Conservation (phyloP, 2,113 vertebrate genomes). For the Upupa epops region DNA sequence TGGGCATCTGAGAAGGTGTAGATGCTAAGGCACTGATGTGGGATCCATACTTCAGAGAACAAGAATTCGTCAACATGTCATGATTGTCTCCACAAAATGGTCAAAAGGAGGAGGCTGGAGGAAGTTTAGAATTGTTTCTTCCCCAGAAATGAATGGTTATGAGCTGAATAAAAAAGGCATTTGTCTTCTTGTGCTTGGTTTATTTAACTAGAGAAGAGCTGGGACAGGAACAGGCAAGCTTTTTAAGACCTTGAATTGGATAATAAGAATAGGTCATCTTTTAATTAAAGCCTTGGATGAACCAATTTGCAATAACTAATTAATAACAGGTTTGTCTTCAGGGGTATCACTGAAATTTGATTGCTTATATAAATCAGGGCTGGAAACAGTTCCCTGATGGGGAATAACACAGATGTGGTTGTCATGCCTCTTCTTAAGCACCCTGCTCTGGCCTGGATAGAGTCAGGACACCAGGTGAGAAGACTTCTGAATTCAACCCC, state of each 20-base stretch:
- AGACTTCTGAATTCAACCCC: background rate
- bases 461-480: background rate
- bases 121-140: background rate
- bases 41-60: background rate
- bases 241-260: background rate
- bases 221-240: background rate
- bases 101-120: background rate
- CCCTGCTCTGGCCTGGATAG: background rate
- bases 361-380: accelerated
- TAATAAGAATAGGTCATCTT: background rate
- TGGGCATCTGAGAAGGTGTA: background rate
- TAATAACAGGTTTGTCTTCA: background rate
- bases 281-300: background rate
- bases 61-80: background rate
- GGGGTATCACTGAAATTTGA: background rate
- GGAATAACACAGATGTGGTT: background rate
- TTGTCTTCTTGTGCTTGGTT: background rate
- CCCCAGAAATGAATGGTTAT: background rate
- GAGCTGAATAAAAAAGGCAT: background rate
- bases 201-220: background rate
- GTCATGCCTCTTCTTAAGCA: background rate
- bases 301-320: background rate
- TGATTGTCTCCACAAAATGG: background rate
- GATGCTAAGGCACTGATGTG: background rate
- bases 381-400: background rate